A percentile compares a stretch with the other conserved stretches of the same genome.
phyloP scores from a whole-genome alignment of 2,797 vertebrate species.

The Streptopelia turtur region DNA sequence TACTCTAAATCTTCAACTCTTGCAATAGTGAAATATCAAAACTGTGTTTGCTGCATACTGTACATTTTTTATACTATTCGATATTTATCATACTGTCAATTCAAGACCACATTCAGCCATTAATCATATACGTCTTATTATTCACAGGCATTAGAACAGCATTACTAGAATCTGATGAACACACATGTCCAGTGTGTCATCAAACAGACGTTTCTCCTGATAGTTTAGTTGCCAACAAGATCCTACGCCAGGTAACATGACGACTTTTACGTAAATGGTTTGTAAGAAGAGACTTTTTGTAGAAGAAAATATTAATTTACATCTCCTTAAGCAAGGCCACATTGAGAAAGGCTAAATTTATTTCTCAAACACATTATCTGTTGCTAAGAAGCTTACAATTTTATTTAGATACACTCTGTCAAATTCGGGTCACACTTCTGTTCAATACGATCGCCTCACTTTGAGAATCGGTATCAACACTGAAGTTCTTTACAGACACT shows the following conservation, averaged over 20 bases:
- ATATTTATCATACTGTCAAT: neutral
- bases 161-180: conserved; percentile 91
- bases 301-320: neutral
- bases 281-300: neutral
- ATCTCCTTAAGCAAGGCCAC: neutral
- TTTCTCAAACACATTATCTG: neutral
- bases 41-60: no score
- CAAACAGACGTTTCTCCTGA: conserved; percentile 91
- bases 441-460: neutral
- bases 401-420: no score
- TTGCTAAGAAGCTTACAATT: neutral
- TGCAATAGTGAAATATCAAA: no score
- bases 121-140: neutral
- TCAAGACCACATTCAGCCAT: neutral
- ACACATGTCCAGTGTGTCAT: conserved; percentile 89
- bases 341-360: neutral
- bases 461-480: neutral
- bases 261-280: neutral
- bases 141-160: conserved; percentile 87
- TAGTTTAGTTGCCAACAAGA: conserved; percentile 91
- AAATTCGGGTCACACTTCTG: neutral
- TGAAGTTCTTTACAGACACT: neutral
- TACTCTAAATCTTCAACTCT: neutral
- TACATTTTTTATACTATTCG: neutral
- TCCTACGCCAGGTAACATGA: conserved; percentile 88